Base-by-base conservation (phyloP, 2,888 invertebrate genomes). In the Hesperia comma region DNA sequence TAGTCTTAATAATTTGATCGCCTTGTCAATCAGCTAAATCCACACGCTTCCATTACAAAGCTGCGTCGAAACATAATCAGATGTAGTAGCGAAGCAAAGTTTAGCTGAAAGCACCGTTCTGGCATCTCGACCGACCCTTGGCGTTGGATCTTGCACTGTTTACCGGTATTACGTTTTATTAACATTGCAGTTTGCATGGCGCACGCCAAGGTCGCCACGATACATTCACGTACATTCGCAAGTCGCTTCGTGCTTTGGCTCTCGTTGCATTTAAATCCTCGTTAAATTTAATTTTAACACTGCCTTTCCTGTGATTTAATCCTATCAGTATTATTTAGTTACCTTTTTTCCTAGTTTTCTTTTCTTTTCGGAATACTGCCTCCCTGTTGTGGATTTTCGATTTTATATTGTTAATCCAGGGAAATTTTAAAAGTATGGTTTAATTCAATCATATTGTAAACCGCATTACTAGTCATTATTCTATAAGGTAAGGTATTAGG, bases 181-280 rank as follows among this genome's bases (percentile, higher is more conserved):
- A 61, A 61, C 40, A 53, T 37, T 53, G 61, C 61, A 53, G 54
- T 56, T 37, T 49, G 37, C 56, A 64, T 58, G 64, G 64, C 32
- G 51, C 58, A 37, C 40, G 57, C 64, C 64, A 64, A 64, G 64
- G 64, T 58, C 64, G 41, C 56, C 46, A 26, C 49, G 57, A 15
- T 32, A 64, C 58, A 58, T 53, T 64, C 32, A 64, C 57, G 57
- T 64, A 26, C 57, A 17, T 41, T 56, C 26, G 41, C 60, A 46
- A 60, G 15, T 33, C 14, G 54, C 33, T 54, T 41, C 66, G 58
- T 66, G 66, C 66, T 60, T 60, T 66, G 60, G 66, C 66, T 41
- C 43, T 43, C 32, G 53, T 58, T 64, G 60, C 33, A 54, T 58
- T 46, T 60, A 33, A 58, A 53, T 53, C 33, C 41, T 60, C 43